Base-by-base conservation (phyloP, 2,797 vertebrate genomes). In the Threskiornis aethiopicus region DNA sequence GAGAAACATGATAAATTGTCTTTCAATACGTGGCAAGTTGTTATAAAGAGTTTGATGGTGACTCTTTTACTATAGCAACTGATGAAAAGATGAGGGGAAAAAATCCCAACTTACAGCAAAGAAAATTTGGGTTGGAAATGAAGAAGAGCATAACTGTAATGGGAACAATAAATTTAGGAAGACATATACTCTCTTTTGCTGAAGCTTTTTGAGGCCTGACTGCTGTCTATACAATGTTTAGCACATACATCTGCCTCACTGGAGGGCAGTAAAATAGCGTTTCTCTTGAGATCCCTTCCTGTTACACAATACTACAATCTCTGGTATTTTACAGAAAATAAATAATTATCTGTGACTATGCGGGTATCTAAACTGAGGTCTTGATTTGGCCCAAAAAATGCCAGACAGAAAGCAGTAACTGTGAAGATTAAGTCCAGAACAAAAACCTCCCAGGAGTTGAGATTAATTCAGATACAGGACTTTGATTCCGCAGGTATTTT, bases 381-480 rank as follows among this genome's bases (percentile, higher is more conserved):
- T 95, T 94, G 71, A 75, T 87, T 83, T 84, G 31, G 71, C 77
- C 55, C 72, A 17, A 84, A 84, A 88, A 87, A 89, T 75, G 44
- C 67, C 87, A 96, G 93, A 96, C 90, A 97, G 69, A 91, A 93
- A 84, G 66, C 66, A 95, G 58, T 82, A 96, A 94, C 80, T 93
- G 73, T 83, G 65, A 84, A 80, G 64, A 96, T 92, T 77, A 96
- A 92, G 86, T 93, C 85, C 94, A 94, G 95, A 92, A 97, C 52
- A 96, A 96, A 93, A 93, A 94, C 93, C 90, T 94, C 94, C 95
- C 89, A 97, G 93, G 88, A 91, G 93, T 89, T 93, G 89, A 97
- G 94, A 95, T 96, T 92, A 94, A 95, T 92, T 90, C 93, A 96
- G 93, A 97, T 96, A 90, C 9, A 67, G 65, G 61, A 83, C 61